Evolutionary conservation across 2,797 vertebrate species (phyloP), one percentile per base, ranked within the genome.

Genomic region (Podarcis lilfordi): DNA sequence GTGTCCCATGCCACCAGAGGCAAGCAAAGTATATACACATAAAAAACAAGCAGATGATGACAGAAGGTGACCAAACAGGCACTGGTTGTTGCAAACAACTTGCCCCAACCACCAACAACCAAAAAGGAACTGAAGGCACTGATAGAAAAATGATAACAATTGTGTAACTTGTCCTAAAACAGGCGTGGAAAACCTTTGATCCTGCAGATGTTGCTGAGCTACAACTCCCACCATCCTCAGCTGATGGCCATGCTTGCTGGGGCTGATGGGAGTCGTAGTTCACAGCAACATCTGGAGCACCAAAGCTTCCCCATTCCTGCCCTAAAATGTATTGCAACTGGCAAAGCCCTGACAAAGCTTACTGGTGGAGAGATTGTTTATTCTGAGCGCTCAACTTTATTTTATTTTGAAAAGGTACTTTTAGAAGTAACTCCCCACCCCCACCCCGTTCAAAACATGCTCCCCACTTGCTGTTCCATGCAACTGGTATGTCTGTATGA

Each of bases 111-210:
- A 50, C 29, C 8, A 64, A n/a, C 25, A 6, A 50, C 17, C 5
- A 40, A 72, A 55, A 80, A 27, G 86, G 84, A 88, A 86, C 40
- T 6, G 17, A 82, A 87, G 83, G 77, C 86, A 88, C 90, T 19
- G 45, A 83, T 88, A 4, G 21, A 37, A 13, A 76, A n/a, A 55
- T 64, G 7, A 64, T 64, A 64, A 61, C 64, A 80, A 13, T 45
- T 80, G 59, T 9, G 37, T 80, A 72, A 35, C 59, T 55, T 80
- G 7, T 29, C 29, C 84, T 82, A 68, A 55, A 55, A 15, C 50
- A 55, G 50, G 50, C 3, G 3, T 55, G 13, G 50, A 55, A 15
- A 55, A 55, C 50, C 50, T 55, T 55, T 15, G 50, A 55, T 0
- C 13, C 50, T 55, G 50, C 13, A 55, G 50, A 4, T 55, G 50